Percentiles rank a stretch among this genome's conserved stretches.
Conservation (phyloP, 2,797 vertebrate species). For the Siniperca scherzeri region DNA sequence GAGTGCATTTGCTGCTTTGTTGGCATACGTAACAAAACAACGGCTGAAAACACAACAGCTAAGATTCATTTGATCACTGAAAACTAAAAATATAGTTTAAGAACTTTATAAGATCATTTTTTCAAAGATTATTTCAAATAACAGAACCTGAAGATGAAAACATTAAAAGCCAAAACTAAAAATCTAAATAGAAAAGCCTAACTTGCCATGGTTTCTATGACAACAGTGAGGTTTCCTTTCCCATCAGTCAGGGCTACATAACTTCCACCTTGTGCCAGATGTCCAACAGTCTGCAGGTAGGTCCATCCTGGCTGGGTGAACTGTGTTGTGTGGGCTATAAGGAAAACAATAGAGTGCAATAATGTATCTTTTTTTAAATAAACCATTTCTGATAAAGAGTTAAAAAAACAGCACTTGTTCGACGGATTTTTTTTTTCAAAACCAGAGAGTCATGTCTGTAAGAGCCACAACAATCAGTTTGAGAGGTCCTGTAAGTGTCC, state of each 20-base stretch:
- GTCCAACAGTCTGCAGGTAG: constrained; percentile 93
- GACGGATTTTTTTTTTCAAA: too few relatives aligned
- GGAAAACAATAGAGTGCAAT: not conserved
- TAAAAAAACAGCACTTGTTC: not conserved
- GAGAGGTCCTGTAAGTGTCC: too few relatives aligned
- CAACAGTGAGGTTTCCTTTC: constrained; percentile 92
- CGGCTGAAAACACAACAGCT: not conserved
- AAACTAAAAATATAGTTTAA: not conserved
- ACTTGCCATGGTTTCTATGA: constrained; percentile 96
- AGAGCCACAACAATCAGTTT: too few relatives aligned
- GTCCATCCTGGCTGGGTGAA: constrained; percentile 95
- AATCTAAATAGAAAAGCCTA: not conserved
- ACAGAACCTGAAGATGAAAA: not conserved
- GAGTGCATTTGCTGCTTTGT: too few relatives aligned
- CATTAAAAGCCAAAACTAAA: not conserved
- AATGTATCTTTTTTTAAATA: not conserved
- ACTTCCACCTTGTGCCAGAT: constrained; percentile 91
- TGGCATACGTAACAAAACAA: not conserved
- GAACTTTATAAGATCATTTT: not conserved
- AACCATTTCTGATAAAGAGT: not conserved
- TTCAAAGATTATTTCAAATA: not conserved
- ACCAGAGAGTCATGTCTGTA: too few relatives aligned
- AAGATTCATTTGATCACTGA: not conserved
- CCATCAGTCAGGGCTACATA: constrained; percentile 94
- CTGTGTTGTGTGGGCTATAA: constrained; percentile 94